These are phyloP conservation scores for Pollenia amentaria DNA, from an alignment of 2,888 invertebrate genomes.

Conservation along the genomic window DNA sequence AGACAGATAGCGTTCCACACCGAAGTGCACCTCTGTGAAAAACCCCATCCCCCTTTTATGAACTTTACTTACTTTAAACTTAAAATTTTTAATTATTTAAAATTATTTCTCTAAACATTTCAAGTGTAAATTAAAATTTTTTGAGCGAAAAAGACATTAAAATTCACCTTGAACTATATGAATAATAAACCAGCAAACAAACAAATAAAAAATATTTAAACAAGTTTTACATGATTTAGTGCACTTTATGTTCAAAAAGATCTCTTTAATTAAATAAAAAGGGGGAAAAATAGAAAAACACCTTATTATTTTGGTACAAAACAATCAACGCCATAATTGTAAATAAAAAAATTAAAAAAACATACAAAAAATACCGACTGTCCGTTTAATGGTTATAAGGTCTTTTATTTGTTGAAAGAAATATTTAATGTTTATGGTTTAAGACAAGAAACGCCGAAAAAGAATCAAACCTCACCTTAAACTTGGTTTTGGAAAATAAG, in stretches of 20 bases:
- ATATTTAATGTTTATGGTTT: conserved; percentile 31
- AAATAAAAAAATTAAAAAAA: neutral
- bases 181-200: conserved; percentile 15
- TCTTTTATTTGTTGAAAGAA: conserved; percentile 6
- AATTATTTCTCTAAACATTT: conserved; percentile 11
- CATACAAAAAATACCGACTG: neutral
- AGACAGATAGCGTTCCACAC: no score
- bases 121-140: conserved; percentile 18
- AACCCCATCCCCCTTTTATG: no score
- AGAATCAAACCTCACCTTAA: conserved; percentile 65
- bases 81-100: neutral
- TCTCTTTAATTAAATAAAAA: conserved; percentile 18
- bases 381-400: neutral
- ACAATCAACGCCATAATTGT: conserved; percentile 42
- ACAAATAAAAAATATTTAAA: conserved; percentile 31
- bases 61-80: conserved; percentile 3
- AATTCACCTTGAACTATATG: conserved; percentile 63
- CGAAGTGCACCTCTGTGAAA: no score
- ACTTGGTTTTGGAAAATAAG: conserved; percentile 49
- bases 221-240: conserved; percentile 43
- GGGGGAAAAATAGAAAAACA: neutral
- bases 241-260: conserved; percentile 32
- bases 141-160: conserved; percentile 33
- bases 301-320: conserved; percentile 32
- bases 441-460: neutral